Evolutionary conservation across 2,113 vertebrate species (phyloP), one percentile per base, ranked within the genome.

Genomic region (Oncorhynchus tshawytscha): DNA sequence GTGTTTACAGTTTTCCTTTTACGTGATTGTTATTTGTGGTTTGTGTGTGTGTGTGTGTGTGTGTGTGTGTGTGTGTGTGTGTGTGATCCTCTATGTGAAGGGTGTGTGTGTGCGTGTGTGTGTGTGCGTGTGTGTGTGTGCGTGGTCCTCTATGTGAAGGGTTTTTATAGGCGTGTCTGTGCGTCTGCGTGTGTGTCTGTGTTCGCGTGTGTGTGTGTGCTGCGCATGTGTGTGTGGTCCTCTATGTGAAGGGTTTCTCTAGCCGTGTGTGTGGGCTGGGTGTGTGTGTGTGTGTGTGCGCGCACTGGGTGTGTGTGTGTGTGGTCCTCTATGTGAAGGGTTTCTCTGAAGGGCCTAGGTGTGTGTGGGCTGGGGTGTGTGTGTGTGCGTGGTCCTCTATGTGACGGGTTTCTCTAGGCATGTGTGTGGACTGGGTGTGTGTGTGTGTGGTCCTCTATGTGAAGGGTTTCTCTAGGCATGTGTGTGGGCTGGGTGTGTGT

Each of bases 331-430:
- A 69, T 45, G 9, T 77, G 77, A 84, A 83, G 72, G 64, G 22
- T 80, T 84, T 81, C 57, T 78, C 69, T n/a, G n/a, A n/a, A n/a
- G n/a, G n/a, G n/a, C n/a, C n/a, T 77, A 76, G 71, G 71, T 75
- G 25, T 13, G 27, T 57, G 12, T 59, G 70, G 29, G 29, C 4
- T 31, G 29, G 4, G 4, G n/a, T n/a, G n/a, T 31, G 31, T 34
- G 31, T 45, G n/a, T 70, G 4, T 24, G 39, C 69, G 66, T 70
- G 8, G 82, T 74, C 77, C 1, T 75, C 77, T 67, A 69, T 45
- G 9, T 77, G 77, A 84, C 82, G 75, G 70, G 22, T 80, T 84
- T 81, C 62, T 78, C 69, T 78, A 76, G 71, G 70, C 62, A 0
- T 75, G 25, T 13, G 34, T 57, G 31, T 31, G 5, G 27, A 2